Evolutionary conservation across 2,888 invertebrate species (phyloP).

Genomic region (Patella ulyssiponensis): DNA sequence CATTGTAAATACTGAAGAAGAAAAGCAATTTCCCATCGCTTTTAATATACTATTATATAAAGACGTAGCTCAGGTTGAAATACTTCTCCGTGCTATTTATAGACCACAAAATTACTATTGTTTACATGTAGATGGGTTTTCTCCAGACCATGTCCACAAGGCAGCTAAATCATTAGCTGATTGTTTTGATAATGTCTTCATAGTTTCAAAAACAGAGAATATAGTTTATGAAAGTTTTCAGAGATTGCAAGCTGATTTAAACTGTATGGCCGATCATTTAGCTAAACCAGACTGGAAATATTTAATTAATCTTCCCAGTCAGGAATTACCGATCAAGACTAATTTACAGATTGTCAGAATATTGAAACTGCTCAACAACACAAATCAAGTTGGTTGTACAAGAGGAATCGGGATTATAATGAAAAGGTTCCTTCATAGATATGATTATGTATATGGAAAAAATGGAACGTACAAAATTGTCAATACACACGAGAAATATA

Average conservation of each 20-base stretch:
- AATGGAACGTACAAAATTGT: slow-evolving; percentile 7
- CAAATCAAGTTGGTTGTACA: slow-evolving; percentile 65
- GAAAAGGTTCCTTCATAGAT: slow-evolving; percentile 25
- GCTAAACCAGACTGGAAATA: slow-evolving; percentile 62
- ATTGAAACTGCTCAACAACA: slow-evolving; percentile 67
- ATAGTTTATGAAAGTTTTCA: slow-evolving; percentile 67
- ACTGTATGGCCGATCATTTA: slow-evolving; percentile 68
- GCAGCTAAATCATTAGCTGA: slow-evolving; percentile 48
- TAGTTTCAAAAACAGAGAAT: slow-evolving; percentile 62
- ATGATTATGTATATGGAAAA: slow-evolving; percentile 23
- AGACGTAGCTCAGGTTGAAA: slow-evolving; percentile 60
- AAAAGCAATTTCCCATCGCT: slow-evolving; percentile 62
- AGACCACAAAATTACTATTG: slow-evolving; percentile 68
- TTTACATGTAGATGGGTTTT: slow-evolving; percentile 66
- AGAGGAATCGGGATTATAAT: slow-evolving; percentile 38
- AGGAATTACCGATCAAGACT: slow-evolving; percentile 69
- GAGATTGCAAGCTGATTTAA: slow-evolving; percentile 67
- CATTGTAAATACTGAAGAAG: slow-evolving; percentile 38
- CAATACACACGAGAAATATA: slow-evolving; percentile 6
- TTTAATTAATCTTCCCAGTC: slow-evolving; percentile 69
- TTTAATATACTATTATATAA: slow-evolving; percentile 64
- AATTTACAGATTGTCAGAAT: slow-evolving; percentile 69
- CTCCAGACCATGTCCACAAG: slow-evolving; percentile 43
- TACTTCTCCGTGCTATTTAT: slow-evolving; percentile 63
- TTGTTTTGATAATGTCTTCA: slow-evolving; percentile 69